Evolutionary conservation across 1,140 invertebrate genomes (phyloP).

Genomic region (Drosophila mayri): DNA sequence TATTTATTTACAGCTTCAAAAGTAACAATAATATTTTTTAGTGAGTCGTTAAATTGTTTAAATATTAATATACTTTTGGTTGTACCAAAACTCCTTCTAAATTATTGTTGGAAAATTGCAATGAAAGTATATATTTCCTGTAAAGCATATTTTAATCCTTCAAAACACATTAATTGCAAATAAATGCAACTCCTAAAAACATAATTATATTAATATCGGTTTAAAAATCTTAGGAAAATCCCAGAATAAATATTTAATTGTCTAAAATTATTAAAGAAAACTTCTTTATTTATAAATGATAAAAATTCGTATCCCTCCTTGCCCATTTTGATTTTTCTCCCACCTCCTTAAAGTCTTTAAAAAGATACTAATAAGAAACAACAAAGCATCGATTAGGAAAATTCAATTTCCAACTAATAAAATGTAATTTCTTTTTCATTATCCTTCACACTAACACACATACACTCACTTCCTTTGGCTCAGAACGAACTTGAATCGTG

Average conservation of each 20-base stretch:
- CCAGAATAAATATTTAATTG: not conserved
- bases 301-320: not conserved
- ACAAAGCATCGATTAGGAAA: constrained; percentile 38
- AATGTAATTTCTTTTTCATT: constrained; percentile 57
- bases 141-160: no score
- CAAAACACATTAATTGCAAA: no score
- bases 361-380: not conserved
- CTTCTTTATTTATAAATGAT: not conserved
- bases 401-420: constrained; percentile 56
- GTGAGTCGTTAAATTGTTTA: not conserved
- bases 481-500: constrained; percentile 33
- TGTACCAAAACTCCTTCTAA: fast-evolving
- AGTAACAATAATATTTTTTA: not conserved
- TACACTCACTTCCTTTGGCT: not conserved
- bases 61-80: no score
- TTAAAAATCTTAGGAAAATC: not conserved
- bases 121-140: not conserved
- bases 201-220: not conserved
- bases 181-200: no score
- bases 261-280: no score
- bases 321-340: no score
- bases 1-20: not conserved
- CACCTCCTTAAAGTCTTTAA: not conserved
- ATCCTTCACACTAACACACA: constrained; percentile 15
- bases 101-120: not conserved